Evolutionary conservation across 2,888 invertebrate genomes (phyloP), one percentile per base, ranked within the genome.

Genomic region (Tetropium fuscum): DNA sequence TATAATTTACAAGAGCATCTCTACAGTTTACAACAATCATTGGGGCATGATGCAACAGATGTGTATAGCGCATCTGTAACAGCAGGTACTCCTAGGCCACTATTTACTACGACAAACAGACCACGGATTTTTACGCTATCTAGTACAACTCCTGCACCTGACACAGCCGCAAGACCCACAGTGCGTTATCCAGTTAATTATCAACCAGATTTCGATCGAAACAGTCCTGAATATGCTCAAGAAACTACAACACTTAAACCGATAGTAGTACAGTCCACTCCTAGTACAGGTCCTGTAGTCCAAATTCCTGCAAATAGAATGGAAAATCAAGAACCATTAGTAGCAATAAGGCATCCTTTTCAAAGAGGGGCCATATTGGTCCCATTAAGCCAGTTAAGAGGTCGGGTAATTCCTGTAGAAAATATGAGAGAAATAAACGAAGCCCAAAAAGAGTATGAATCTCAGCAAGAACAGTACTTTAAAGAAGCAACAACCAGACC

Each of bases 1-100:
- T 85, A 78, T 59, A 81, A 83, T 67, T 72, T 80, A 0, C 75
- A 80, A 54, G 83, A 88, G 49, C 87, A 86, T 61, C 83, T 87
- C 80, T 75, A 85, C 13, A 85, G 78, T 30, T 74, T 87, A 6
- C 86, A 85, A 66, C 89, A 89, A 73, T 86, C 86, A 0, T 81
- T 84, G 13, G 87, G 87, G 7, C 88, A 88, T 66, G 91, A 91
- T 73, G 85, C 87, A 2, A 85, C 88, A 1, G 90, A 90, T 70
- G 88, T 90, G 0, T 91, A 90, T 65, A 89, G 89, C 22, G 86
- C 87, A 25, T 87, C 89, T 16, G 79, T 88, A 8, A 87, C 88
- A 0, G 87, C 87, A 11, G 87, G 86, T 55, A 86, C 88, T 18
- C 86, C 89, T 3, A 82, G 90, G 22, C 90, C 90, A 0, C 77